Evolutionary conservation across 1,140 invertebrate genomes (phyloP), one percentile per base, ranked within the genome.

Genomic region (Cydia amplana): DNA sequence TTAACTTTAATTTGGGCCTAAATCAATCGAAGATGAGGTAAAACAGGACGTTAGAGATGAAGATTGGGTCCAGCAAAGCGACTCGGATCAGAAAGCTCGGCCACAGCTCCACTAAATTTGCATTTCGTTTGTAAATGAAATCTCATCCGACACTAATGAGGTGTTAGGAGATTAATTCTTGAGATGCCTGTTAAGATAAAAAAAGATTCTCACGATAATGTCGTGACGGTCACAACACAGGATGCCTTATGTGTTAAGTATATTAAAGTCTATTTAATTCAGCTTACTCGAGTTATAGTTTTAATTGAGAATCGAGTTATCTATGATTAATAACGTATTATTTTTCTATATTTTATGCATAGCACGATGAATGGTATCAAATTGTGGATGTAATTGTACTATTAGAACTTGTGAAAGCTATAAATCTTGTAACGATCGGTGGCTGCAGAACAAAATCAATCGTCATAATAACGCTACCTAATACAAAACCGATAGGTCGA

Each of bases 151-250:
- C 88, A 82, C 89, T 91, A 90, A 91, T 90, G 84, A 89, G 87
- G 89, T 91, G 89, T 91, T 87, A 90, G 84, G 79, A 77, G 87
- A 90, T 92, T 91, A 90, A 91, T 91, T 84, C 78, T 75, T 83
- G 64, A 85, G 90, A 92, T 92, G 78, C 85, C 74, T 74, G 72
- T 73, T 72, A 70, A 84, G 89, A 92, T 91, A 87, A 84, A 77
- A 77, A 75, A 32, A 89, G 86, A 90, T 90, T 79, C 78, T 76
- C 80, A 75, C 77, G 83, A 88, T 90, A 86, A 90, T 77, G 79
- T 67, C 72, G 75, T 77, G 79, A 82, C 86, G 84, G 75, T 32
- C 77, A 72, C 72, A 72, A 64, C 70, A 65, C 40, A 79, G 81
- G 78, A 79, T 77, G 75, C 75, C 77, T 82, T 75, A 77, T 74